phyloP scores from a whole-genome alignment of 2,797 vertebrate species.

The Poeciliopsis presidionis region DNA sequence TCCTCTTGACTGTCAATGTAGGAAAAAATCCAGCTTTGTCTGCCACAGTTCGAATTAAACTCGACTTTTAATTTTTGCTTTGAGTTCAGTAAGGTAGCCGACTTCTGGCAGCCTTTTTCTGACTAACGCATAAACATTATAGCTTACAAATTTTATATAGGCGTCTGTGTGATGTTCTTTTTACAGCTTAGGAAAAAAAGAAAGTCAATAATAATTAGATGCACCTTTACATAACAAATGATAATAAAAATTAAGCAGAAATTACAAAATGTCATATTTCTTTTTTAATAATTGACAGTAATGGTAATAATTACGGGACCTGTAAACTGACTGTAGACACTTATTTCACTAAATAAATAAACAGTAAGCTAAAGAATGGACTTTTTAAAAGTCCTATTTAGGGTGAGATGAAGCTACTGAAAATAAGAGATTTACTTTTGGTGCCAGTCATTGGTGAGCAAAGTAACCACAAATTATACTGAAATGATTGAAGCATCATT shows the following conservation, averaged over 20 bases:
- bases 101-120: not conserved
- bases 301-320: not conserved
- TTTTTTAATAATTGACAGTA: not conserved
- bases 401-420: not conserved
- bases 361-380: not conserved
- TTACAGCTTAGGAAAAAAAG: not conserved
- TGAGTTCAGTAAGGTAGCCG: too few species aligned
- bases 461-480: not conserved
- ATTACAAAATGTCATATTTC: not conserved
- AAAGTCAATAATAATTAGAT: not conserved
- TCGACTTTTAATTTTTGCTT: not conserved
- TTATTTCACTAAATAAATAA: not conserved
- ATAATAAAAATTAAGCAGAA: not conserved
- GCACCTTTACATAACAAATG: not conserved
- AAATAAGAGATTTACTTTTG: not conserved
- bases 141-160: too few species aligned
- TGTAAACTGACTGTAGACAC: not conserved
- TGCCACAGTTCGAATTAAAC: not conserved
- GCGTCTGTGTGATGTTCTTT: not conserved
- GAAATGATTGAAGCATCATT: not conserved
- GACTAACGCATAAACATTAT: not conserved
- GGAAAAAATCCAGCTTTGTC: not conserved
- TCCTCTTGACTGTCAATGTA: not conserved
- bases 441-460: not conserved
- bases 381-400: not conserved